Evolutionary conservation across 2,888 invertebrate species (phyloP).

Genomic region (Oligia strigilis): DNA sequence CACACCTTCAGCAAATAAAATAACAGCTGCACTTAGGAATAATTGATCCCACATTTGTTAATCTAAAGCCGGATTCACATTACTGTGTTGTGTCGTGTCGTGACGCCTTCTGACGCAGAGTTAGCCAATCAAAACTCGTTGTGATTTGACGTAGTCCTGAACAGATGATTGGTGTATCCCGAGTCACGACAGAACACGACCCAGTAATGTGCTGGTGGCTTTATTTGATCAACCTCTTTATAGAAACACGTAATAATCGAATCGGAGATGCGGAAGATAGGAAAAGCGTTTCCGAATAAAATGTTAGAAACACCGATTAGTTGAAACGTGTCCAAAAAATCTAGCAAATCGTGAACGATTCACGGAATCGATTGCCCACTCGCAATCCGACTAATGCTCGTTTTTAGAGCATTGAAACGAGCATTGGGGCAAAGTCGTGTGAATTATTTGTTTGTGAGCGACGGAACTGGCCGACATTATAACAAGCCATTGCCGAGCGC

Average conservation of each 20-base stretch:
- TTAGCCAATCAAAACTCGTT: no score
- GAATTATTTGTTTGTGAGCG: conserved; percentile 64
- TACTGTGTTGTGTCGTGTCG: no score
- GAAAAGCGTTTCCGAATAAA: conserved; percentile 37
- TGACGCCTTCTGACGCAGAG: no score
- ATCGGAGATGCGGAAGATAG: conserved; percentile 6
- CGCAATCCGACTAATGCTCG: conserved; percentile 60
- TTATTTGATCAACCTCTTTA: no score
- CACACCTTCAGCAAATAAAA: neutral
- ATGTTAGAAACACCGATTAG: conserved; percentile 52
- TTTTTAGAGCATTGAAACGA: conserved; percentile 56
- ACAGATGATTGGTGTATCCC: no score
- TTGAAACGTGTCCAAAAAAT: conserved; percentile 65
- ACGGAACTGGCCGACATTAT: conserved; percentile 51
- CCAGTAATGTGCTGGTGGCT: no score
- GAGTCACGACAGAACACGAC: no score
- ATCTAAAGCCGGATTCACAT: no score
- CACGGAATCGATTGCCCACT: conserved; percentile 59
- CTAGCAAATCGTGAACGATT: conserved; percentile 63
- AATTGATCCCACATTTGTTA: neutral
- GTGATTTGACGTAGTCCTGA: no score
- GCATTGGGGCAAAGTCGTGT: conserved; percentile 60
- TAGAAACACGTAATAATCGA: neutral
- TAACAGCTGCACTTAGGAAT: neutral
- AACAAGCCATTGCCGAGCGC: conserved; percentile 48